These are phyloP conservation scores for Cynoglossus semilaevis DNA, from an alignment of 2,113 vertebrate genomes.

Conservation along the genomic window DNA sequence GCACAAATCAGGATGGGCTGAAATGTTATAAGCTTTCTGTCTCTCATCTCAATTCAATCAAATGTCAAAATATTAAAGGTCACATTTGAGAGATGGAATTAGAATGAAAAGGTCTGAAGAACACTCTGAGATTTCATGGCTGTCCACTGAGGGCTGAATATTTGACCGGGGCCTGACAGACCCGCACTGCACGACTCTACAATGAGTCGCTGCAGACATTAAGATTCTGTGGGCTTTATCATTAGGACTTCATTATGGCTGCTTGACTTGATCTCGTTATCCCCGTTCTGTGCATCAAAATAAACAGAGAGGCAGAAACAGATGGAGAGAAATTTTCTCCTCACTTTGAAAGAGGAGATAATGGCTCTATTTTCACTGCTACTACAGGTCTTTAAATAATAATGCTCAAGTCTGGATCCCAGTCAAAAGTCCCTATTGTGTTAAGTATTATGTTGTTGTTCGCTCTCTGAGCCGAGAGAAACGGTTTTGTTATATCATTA, in stretches of 20 bases:
- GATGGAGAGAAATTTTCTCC: not conserved
- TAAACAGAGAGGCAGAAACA: conserved; percentile 3
- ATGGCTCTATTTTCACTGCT: conserved; percentile 28
- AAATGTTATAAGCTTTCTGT: conserved; percentile 46
- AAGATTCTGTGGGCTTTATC: conserved; percentile 3
- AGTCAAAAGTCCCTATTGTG: conserved; percentile 45
- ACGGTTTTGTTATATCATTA: conserved; percentile 73
- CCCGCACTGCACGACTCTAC: not conserved
- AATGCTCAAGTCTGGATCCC: conserved; percentile 35
- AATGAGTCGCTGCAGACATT: not conserved
- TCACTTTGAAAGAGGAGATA: conserved; percentile 24
- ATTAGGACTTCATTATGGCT: too few relatives aligned
- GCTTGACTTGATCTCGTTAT: conserved; percentile 10
- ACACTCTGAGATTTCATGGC: conserved; percentile 49
- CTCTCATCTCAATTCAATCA: conserved; percentile 45
- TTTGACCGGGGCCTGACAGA: conserved; percentile 27
- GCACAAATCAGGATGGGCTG: conserved; percentile 49
- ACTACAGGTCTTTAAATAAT: not conserved
- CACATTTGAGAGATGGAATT: conserved; percentile 67
- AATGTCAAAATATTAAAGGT: conserved; percentile 73
- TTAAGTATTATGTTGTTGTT: conserved; percentile 42
- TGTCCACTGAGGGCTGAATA: conserved; percentile 18
- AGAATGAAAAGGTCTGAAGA: conserved; percentile 64
- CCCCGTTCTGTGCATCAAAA: conserved; percentile 6
- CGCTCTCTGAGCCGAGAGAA: conserved; percentile 47